Evolutionary conservation across 2,888 invertebrate genomes (phyloP).

Genomic region (Papilio protenor): DNA sequence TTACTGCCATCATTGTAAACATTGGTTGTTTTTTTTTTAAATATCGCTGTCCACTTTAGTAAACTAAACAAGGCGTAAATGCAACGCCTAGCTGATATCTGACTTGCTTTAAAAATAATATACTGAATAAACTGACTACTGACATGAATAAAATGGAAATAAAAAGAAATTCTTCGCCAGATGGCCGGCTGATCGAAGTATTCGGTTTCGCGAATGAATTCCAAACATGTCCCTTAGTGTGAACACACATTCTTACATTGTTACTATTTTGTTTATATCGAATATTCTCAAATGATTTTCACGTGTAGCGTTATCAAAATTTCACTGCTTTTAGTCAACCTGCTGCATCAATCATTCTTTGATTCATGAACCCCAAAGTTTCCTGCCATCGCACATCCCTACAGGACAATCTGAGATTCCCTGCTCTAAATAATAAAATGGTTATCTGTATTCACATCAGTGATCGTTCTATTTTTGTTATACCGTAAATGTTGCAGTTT

Average conservation of each 20-base stretch:
- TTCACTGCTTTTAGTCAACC: background rate
- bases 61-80: background rate
- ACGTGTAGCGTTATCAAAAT: background rate
- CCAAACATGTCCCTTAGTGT: background rate
- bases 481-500: background rate
- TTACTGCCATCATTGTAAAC: too few relatives aligned
- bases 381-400: too few relatives aligned
- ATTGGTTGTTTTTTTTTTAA: too few relatives aligned
- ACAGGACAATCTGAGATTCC: too few relatives aligned
- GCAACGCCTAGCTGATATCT: background rate
- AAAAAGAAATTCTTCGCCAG: background rate
- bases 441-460: background rate
- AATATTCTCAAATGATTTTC: background rate
- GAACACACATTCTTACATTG: background rate
- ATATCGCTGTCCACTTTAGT: background rate
- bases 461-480: background rate
- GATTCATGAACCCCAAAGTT: too few relatives aligned
- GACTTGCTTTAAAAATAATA: background rate
- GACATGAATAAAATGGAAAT: background rate
- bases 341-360: background rate
- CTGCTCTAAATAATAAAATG: background rate
- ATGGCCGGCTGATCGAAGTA: background rate
- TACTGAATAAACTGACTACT: background rate
- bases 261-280: background rate
- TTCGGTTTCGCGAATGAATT: constrained; percentile 9